Conservation (phyloP, 1,140 invertebrate species). For the Drosophila malerkotliana region DNA sequence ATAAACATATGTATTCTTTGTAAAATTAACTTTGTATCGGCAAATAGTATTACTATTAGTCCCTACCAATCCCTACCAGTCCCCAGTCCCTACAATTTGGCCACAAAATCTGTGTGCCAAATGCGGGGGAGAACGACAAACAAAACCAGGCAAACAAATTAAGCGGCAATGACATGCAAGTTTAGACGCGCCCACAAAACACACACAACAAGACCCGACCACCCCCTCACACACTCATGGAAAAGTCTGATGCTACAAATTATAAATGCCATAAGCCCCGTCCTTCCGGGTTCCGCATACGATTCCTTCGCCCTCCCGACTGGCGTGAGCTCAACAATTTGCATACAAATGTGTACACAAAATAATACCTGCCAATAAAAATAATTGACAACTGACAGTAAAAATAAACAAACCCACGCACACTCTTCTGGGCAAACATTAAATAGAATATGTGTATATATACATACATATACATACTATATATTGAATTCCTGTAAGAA, state of each 20-base stretch:
- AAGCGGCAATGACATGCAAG: conserved; percentile 78
- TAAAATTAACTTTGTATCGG: no score
- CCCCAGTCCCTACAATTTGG: conserved; percentile 14
- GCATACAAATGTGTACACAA: conserved; percentile 76
- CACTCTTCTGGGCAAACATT: conserved; percentile 56
- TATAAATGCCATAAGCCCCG: conserved; percentile 53
- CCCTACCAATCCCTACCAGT: neutral
- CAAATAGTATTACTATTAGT: no score
- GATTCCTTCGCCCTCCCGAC: conserved; percentile 1
- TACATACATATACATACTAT: neutral
- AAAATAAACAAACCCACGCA: conserved; percentile 64
- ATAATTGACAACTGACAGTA: conserved; percentile 80
- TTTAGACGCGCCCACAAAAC: conserved; percentile 59
- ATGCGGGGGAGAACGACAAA: conserved; percentile 49
- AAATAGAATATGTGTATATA: conserved; percentile 61
- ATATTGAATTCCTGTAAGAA: conserved; percentile 39
- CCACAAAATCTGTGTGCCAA: conserved; percentile 70
- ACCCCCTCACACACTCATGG: conserved; percentile 16
- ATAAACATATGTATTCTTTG: no score
- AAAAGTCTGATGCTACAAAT: conserved; percentile 46
- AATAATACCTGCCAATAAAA: conserved; percentile 82
- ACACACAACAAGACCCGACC: conserved; percentile 11
- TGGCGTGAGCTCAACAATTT: conserved; percentile 72
- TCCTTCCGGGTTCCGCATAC: conserved; percentile 15
- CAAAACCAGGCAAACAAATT: conserved; percentile 77